Conservation (phyloP, 2,113 vertebrate species). For the Eonycteris spelaea region DNA sequence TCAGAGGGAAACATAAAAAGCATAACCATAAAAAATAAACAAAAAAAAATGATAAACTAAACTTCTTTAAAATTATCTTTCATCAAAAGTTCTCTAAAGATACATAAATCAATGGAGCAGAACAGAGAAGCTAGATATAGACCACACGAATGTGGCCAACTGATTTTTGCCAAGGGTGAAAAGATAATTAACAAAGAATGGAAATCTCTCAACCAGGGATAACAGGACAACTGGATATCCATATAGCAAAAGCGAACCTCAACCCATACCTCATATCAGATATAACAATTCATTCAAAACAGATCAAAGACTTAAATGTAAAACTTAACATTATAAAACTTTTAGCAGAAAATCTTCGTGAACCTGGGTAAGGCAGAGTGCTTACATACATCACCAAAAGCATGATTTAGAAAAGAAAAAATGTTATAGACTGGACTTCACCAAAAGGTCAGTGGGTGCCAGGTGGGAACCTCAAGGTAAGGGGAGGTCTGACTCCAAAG, state of each 20-base stretch:
- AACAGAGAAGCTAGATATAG: background rate
- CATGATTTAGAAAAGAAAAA: background rate
- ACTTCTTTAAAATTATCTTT: background rate
- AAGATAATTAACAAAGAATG: background rate
- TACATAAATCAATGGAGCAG: background rate
- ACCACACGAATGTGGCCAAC: background rate
- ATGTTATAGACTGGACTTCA: background rate
- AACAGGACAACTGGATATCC: background rate
- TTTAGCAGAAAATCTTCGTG: background rate
- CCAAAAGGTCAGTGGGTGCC: background rate
- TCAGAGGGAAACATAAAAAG: background rate
- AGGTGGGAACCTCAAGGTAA: background rate
- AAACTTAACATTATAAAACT: background rate
- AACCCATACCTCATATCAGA: background rate
- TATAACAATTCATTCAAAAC: background rate
- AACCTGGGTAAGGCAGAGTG: background rate
- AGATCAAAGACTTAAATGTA: background rate
- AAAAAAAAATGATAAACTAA: background rate
- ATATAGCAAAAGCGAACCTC: background rate
- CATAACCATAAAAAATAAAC: background rate
- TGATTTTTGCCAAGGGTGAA: background rate
- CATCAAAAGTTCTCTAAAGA: background rate
- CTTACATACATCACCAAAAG: background rate
- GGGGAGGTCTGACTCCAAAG: background rate
- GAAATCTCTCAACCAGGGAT: background rate